Evolutionary conservation across 2,888 invertebrate genomes (phyloP), one percentile per base, ranked within the genome.

Genomic region (Atrina japonica): DNA sequence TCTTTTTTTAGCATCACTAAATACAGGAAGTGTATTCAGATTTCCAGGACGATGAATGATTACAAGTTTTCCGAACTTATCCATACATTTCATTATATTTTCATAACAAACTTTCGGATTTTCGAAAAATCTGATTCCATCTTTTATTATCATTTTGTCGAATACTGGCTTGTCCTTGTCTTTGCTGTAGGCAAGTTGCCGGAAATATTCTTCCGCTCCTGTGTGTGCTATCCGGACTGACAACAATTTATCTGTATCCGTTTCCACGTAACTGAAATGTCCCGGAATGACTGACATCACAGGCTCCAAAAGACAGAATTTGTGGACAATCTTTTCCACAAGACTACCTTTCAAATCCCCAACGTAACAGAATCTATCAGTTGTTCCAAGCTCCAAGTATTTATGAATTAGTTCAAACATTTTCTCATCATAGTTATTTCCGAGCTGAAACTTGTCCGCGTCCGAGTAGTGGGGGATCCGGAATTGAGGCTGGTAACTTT

Each of bases 141-240:
- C 88, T 66, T 87, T 85, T 23, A 89, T 68, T 18, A 89, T 75
- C 23, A 89, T 80, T 70, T 84, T 83, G 60, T 88, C 87, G 69
- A 85, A 89, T 56, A 78, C 53, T 16, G 72, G 60, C 56, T 75
- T 75, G n/a, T 76, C 74, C 59, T 73, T 69, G 11, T 76, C 77
- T 41, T 78, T 76, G 45, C 66, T 70, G 16, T 69, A 77, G 6
- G 72, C 78, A 49, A 79, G 70, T 40, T 73, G 66, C 23, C 82
- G 60, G 76, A 89, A 89, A 64, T 81, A 88, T 60, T 88, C 88
- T 64, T 88, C 88, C 1, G 88, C 86, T 3, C 88, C 88, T 0
- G 86, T 84, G 66, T 87, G 78, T 6, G 86, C 82, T 18, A 88
- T 76, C 9, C 81, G 76, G 41, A 87, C 75, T 2, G 88, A 85